Conservation (phyloP, 1,140 invertebrate genomes). For the Pentalonia nigronervosa region DNA sequence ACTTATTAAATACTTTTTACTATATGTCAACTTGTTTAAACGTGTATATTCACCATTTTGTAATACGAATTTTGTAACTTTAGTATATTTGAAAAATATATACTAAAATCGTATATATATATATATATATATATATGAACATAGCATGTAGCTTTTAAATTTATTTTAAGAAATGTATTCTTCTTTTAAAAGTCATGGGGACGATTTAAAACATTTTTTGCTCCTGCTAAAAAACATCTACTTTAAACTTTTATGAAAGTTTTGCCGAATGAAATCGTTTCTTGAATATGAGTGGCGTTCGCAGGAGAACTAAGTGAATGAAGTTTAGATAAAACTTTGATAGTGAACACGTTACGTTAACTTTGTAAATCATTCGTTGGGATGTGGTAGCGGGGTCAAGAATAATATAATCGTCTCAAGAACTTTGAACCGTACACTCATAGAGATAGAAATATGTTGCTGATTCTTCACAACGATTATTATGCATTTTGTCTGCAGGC, state of each 20-base stretch:
- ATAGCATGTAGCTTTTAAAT: not conserved
- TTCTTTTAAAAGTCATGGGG: not conserved
- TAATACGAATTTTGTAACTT: not conserved
- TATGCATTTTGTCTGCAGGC: not conserved
- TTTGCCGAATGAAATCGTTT: slow-evolving; percentile 34
- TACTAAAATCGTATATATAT: not conserved
- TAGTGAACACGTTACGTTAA: slow-evolving; percentile 15
- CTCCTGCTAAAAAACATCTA: not conserved
- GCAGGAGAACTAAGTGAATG: slow-evolving; percentile 20
- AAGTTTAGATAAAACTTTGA: slow-evolving; percentile 31
- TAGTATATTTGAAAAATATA: not conserved
- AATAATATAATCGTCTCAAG: not conserved
- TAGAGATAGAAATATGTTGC: slow-evolving; percentile 2
- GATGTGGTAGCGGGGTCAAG: not conserved
- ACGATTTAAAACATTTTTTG: slow-evolving; percentile 32
- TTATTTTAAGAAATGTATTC: slow-evolving; percentile 15
- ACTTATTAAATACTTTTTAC: not conserved
- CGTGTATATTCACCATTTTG: not conserved
- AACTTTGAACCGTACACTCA: not conserved
- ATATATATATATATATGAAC: not conserved
- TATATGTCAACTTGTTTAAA: not conserved
- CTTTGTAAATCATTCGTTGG: slow-evolving; percentile 22
- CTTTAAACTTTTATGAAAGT: slow-evolving; percentile 43
- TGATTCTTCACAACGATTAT: not conserved
- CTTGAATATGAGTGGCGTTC: slow-evolving; percentile 35